These are phyloP conservation scores for Diplolepis rosae DNA, from an alignment of 2,888 invertebrate genomes.

Conservation along the genomic window DNA sequence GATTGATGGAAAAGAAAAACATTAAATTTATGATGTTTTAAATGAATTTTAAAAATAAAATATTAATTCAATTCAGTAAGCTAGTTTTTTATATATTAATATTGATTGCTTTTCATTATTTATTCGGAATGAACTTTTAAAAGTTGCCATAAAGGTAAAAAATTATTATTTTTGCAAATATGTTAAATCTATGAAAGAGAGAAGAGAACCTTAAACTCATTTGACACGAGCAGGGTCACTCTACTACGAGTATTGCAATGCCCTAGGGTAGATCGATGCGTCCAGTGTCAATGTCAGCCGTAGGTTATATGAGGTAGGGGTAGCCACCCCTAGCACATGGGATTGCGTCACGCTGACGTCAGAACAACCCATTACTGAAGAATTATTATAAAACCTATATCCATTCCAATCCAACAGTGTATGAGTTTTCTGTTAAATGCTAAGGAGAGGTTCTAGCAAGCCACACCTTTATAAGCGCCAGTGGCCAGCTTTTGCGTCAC, in stretches of 20 bases:
- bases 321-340: conserved; percentile 47
- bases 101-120: no score
- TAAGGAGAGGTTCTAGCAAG: conserved; percentile 3
- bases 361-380: conserved; percentile 33
- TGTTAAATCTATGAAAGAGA: not conserved
- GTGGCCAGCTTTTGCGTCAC: conserved; percentile 38
- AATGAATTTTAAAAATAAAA: no score
- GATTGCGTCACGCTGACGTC: conserved; percentile 42
- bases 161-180: conserved; percentile 2
- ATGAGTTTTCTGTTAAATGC: conserved; percentile 31
- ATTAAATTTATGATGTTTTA: no score
- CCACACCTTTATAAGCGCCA: conserved; percentile 2
- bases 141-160: no score
- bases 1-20: no score
- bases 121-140: no score
- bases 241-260: conserved; percentile 10
- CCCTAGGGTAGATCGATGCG: conserved; percentile 37
- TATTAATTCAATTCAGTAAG: no score
- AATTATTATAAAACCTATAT: conserved; percentile 18
- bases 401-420: conserved; percentile 30
- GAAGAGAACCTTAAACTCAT: conserved; percentile 30
- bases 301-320: conserved; percentile 44
- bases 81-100: no score
- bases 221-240: conserved; percentile 35
- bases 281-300: conserved; percentile 46